Evolutionary conservation across 2,113 vertebrate genomes (phyloP), one percentile per base, ranked within the genome.

Genomic region (Axis porcinus): DNA sequence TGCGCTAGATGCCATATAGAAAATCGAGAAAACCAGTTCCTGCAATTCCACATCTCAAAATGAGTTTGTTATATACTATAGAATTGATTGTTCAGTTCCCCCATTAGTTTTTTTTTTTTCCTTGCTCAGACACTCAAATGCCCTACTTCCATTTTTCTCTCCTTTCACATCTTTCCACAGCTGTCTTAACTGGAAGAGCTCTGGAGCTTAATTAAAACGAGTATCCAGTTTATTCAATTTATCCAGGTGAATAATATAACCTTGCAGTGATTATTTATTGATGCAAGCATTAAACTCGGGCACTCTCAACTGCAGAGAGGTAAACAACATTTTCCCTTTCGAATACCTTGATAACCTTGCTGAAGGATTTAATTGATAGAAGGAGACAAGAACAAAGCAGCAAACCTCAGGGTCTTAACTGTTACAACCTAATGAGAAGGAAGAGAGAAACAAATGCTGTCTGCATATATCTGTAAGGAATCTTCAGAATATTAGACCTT

Each of bases 161-260:
- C 25, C 12, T 30, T 87, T 96, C 12, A 70, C 12, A 85, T 90
- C 23, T 86, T 90, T 89, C 54, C 86, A 88, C 12, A 62, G 36
- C 40, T 82, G 2, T 40, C 85, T 90, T 96, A 94, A 96, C 64
- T 97, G 36, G 45, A 95, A 86, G 54, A 94, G 50, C 52, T 85
- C 84, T 94, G 50, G 58, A 97, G 86, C 76, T 64, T 96, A 97
- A 97, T 97, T 97, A 95, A 94, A 95, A 92, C 30, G 15, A 95
- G 23, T n/a, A 89, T 82, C 87, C 82, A 43, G 40, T 94, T 98
- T 94, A 87, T 55, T 70, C 52, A 82, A 60, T 95, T 97, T 96
- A 76, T 97, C 54, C 40, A 91, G 76, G 74, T 97, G 91, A 97
- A 94, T 94, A 94, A 86, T 54, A 57, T 64, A 95, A 97, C 64